Evolutionary conservation across 2,888 invertebrate genomes (phyloP).

Genomic region (Drosophila mimica): DNA sequence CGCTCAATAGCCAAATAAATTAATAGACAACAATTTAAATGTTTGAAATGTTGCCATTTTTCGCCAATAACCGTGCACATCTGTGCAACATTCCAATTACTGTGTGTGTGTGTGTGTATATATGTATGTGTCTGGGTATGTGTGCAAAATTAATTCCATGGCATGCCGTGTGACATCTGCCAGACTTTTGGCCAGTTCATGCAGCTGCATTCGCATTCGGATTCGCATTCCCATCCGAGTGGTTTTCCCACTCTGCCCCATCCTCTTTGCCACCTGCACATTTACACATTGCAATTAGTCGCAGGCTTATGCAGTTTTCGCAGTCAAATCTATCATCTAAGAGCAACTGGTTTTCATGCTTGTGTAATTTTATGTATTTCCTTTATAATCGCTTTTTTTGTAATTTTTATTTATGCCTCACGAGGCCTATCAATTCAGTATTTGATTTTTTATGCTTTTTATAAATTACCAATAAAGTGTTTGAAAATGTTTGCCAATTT

Average conservation of each 20-base stretch:
- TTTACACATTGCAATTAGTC: constrained; percentile 60
- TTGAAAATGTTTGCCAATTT: constrained; percentile 30
- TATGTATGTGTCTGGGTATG: constrained; percentile 13
- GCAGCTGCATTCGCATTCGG: constrained; percentile 49
- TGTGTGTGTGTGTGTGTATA: not conserved
- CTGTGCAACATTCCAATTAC: constrained; percentile 69
- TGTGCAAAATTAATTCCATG: constrained; percentile 64
- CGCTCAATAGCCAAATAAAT: constrained; percentile 64
- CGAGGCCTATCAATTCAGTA: constrained; percentile 28
- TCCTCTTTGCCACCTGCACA: not conserved
- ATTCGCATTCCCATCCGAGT: constrained; percentile 30
- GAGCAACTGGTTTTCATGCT: constrained; percentile 59
- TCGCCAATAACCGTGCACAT: constrained; percentile 49
- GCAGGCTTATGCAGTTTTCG: constrained; percentile 50
- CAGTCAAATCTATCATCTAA: constrained; percentile 32
- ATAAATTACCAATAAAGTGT: constrained; percentile 12
- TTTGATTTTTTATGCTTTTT: constrained; percentile 12
- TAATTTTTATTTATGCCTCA: constrained; percentile 58
- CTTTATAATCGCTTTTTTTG: constrained; percentile 12
- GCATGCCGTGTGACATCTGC: constrained; percentile 54
- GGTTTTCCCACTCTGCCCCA: not conserved
- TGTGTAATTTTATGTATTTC: constrained; percentile 36
- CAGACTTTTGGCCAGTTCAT: constrained; percentile 31
- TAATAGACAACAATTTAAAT: constrained; percentile 43
- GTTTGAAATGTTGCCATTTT: constrained; percentile 21